Base-by-base conservation (phyloP, 2,888 invertebrate species). In the Aquatica leii region DNA sequence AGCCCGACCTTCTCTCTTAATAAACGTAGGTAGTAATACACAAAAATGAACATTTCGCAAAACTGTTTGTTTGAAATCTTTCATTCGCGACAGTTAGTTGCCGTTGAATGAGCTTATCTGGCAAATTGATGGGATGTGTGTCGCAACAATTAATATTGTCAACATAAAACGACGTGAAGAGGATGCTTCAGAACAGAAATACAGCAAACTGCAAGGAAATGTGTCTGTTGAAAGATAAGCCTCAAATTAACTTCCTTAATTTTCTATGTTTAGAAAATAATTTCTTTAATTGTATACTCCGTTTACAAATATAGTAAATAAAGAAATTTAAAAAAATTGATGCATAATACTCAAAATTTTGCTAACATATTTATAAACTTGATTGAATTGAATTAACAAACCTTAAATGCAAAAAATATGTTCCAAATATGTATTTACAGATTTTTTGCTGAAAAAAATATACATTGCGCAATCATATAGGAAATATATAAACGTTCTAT, bases 141-240 rank as follows among this genome's bases (percentile, higher is more conserved):
- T 62, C 67, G 60, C 74, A 66, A 75, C 75, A 76, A 77, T 76
- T 73, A 76, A 75, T 72, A 74, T 76, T 76, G 75, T 75, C 74
- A 76, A 73, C 74, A 73, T 76, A 75, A 70, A 70, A 70, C 70
- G 71, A 68, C 70, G 73, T 69, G 65, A 71, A 66, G 71, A 72
- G 70, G 69, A 67, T 69, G 72, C 73, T 70, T 69, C 61, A 68
- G 71, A 73, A 72, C 69, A 76, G 73, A 72, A 74, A 71, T 72
- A 68, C 66, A 59, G 64, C 59, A 56, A 65, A 64, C 54, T 54
- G 55, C 59, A 71, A 63, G 71, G 71, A 76, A 75, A 77, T 74
- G 76, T 78, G 78, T 75, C 76, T 77, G 77, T 73, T 70, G 73
- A 75, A 77, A 78, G 80, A 79, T 79, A 80, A 79, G 78, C 77